These are phyloP conservation scores for Pteria penguin DNA, from an alignment of 2,888 invertebrate genomes.

Conservation along the genomic window DNA sequence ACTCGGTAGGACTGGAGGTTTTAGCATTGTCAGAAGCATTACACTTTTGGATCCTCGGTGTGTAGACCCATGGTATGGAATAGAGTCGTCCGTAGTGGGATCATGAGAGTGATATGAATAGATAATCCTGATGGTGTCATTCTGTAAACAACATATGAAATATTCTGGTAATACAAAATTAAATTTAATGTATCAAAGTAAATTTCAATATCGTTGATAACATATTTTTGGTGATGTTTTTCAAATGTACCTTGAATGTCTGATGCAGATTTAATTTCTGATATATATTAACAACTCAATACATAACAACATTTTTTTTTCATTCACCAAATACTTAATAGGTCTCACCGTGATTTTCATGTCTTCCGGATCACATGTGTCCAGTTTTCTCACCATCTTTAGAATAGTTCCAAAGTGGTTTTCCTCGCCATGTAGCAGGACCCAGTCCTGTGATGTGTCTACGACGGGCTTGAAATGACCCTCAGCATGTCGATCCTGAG, in stretches of 20 bases:
- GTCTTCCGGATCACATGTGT: too few species aligned
- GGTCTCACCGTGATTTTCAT: not conserved
- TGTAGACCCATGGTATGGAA: slow-evolving; percentile 40
- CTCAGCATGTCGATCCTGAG: slow-evolving; percentile 59
- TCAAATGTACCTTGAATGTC: too few species aligned
- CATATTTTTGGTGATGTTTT: too few species aligned
- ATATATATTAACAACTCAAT: too few species aligned
- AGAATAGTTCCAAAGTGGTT: slow-evolving; percentile 55
- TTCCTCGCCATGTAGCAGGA: slow-evolving; percentile 50
- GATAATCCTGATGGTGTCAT: slow-evolving; percentile 47
- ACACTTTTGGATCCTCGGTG: slow-evolving; percentile 49
- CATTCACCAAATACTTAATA: too few species aligned
- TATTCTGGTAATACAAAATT: too few species aligned
- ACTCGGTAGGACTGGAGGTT: slow-evolving; percentile 7
- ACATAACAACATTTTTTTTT: too few species aligned
- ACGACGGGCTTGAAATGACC: slow-evolving; percentile 49
- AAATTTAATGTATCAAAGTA: too few species aligned
- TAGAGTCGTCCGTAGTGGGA: slow-evolving; percentile 28
- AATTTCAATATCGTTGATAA: too few species aligned
- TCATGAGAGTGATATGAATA: slow-evolving; percentile 47
- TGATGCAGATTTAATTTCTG: too few species aligned
- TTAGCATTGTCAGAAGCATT: slow-evolving; percentile 32
- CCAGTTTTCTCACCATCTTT: too few species aligned
- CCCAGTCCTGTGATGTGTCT: slow-evolving; percentile 60
- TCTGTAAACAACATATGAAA: too few species aligned